These are phyloP conservation scores for Tachina grossa DNA, from an alignment of 2,888 invertebrate species.

Conservation along the genomic window DNA sequence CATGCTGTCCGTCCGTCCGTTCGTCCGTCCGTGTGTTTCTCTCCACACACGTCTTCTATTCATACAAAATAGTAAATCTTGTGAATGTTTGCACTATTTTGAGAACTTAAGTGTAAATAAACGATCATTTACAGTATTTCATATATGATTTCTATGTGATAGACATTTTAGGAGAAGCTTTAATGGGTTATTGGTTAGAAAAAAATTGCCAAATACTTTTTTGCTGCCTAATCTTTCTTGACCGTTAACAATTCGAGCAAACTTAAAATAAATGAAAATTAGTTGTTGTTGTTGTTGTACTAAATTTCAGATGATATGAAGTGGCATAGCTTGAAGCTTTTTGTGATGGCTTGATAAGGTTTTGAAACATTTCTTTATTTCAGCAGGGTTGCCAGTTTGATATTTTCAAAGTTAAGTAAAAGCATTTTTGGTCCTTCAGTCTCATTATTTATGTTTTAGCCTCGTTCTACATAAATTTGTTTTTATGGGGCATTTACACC, in stretches of 20 bases:
- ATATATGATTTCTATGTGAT: slow-evolving; percentile 14
- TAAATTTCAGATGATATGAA: neutral
- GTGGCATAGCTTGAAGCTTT: neutral
- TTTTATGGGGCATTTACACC: no score
- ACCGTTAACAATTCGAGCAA: slow-evolving; percentile 12
- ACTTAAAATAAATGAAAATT: neutral
- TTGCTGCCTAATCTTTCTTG: neutral
- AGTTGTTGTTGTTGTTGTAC: neutral
- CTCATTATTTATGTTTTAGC: no score
- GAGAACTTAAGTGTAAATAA: neutral
- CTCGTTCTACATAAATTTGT: no score
- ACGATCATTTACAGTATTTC: slow-evolving; percentile 44
- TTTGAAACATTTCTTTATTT: no score
- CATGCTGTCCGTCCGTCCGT: slow-evolving; percentile 6
- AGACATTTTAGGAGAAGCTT: neutral
- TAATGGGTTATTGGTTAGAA: slow-evolving; percentile 20
- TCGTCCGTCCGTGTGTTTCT: neutral
- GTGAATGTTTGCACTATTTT: neutral
- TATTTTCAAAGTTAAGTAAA: no score
- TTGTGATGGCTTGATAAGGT: no score
- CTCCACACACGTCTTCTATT: slow-evolving; percentile 7
- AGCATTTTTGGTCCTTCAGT: no score
- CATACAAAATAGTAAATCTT: slow-evolving; percentile 17
- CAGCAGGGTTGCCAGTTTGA: no score
- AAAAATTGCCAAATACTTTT: neutral